Evolutionary conservation across 2,888 invertebrate genomes (phyloP), one percentile per base, ranked within the genome.

Genomic region (Phasia obesa): DNA sequence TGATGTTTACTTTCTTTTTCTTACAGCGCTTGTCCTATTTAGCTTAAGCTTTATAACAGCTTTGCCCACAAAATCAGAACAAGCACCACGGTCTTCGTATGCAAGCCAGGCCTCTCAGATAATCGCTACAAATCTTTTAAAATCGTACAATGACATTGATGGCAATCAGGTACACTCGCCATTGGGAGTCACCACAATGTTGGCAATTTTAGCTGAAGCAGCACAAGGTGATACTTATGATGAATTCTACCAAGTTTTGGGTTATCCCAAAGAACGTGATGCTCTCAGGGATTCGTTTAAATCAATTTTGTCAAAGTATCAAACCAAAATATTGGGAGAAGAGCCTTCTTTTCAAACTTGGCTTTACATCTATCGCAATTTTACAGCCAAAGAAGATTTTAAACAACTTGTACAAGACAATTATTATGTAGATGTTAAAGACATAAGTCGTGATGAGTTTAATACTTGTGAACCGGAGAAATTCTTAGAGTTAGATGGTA

Each of bases 291-390:
- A 85, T 2, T 88, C 88, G 3, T 91, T 89, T 44, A 86, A 87
- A 53, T 75, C 85, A 2, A 86, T 91, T 21, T 65, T 91, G 55
- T 81, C 85, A 15, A 86, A 86, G 84, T 90, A 90, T 53, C 87
- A 89, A 81, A 86, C 87, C 38, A 86, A 84, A 0, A 86, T 87
- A 2, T 84, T 85, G 2, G 84, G 85, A 7, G 81, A 87, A 0
- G 75, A 88, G 77, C 94, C 94, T 0, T 93, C 94, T 85, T 91
- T 94, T 84, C 94, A 94, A 87, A 94, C 94, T 86, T 94, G 93
- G 92, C 93, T 94, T 86, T 94, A 94, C 86, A 93, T 94, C 6
- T 94, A 94, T 88, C 93, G 93, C 86, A 94, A 94, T 86, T 93
- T 93, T 87, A 93, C 93, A 0, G 93, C 93, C 3, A 92, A 93